A percentile compares a stretch with the other conserved stretches of the same genome.
Evolutionary conservation across 2,888 invertebrate species (phyloP).

Genomic region (Brachyopa scutellaris): DNA sequence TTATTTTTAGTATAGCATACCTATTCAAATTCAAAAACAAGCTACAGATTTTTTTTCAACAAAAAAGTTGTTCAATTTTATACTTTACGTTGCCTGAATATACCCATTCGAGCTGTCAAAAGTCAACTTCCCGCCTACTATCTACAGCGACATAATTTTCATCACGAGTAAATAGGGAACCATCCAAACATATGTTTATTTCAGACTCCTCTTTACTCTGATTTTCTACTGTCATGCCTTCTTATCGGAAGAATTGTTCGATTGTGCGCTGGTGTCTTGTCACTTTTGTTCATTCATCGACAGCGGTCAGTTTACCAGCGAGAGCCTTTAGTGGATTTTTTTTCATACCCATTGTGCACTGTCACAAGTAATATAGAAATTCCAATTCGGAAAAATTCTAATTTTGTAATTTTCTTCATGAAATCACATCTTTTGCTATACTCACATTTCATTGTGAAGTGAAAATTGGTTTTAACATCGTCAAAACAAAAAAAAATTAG

Average conservation of each 20-base stretch:
- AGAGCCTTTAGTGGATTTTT: constrained; percentile 22
- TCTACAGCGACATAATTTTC: background rate
- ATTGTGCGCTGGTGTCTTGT: constrained; percentile 9
- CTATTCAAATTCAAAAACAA: too few relatives aligned
- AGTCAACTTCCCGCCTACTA: background rate
- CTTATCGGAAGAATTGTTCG: constrained; percentile 26
- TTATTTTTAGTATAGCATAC: too few relatives aligned
- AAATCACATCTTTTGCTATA: background rate
- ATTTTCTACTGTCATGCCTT: constrained; percentile 17
- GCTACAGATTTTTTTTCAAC: too few relatives aligned
- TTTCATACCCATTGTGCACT: constrained; percentile 19
- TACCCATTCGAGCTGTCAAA: background rate
- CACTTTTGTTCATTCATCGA: constrained; percentile 61
- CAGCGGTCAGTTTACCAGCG: constrained; percentile 28
- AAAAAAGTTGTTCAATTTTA: too few relatives aligned
- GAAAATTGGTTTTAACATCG: background rate
- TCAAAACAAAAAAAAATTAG: background rate
- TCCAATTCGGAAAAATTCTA: constrained; percentile 1
- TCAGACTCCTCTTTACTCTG: constrained; percentile 8
- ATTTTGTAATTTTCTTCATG: background rate
- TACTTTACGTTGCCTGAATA: background rate
- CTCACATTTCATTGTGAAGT: background rate
- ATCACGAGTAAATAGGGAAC: background rate
- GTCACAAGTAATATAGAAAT: constrained; percentile 22
- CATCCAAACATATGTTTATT: constrained; percentile 37